A percentile compares a stretch with the other conserved stretches of the same genome.
These are phyloP conservation scores for Aplochiton taeniatus DNA, from an alignment of 2,797 vertebrate species.

Conservation along the genomic window DNA sequence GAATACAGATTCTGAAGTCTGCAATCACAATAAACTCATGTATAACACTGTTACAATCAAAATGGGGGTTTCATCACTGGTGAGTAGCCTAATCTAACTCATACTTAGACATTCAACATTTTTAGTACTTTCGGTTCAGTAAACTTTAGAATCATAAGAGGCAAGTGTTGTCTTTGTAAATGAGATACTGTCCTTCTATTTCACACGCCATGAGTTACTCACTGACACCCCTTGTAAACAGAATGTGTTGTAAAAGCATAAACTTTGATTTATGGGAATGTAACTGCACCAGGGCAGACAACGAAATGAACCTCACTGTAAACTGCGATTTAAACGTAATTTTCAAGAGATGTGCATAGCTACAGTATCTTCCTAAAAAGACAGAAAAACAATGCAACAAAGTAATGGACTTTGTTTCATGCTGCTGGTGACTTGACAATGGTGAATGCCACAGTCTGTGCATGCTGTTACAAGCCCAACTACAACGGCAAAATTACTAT, in stretches of 20 bases:
- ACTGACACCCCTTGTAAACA: not conserved
- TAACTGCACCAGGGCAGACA: too few species aligned
- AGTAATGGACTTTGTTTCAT: not conserved
- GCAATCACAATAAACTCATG: not conserved
- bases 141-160: not conserved
- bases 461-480: conserved; percentile 35
- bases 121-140: not conserved
- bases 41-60: too few species aligned
- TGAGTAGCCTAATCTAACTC: not conserved
- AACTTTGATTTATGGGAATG: conserved; percentile 35
- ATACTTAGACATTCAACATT: not conserved
- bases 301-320: too few species aligned
- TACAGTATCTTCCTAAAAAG: not conserved
- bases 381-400: conserved; percentile 19
- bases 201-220: not conserved
- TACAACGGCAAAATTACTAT: conserved; percentile 56
- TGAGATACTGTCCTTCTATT: not conserved
- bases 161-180: conserved; percentile 6
- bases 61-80: too few species aligned
- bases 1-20: conserved; percentile 10
- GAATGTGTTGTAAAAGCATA: conserved; percentile 9
- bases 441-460: conserved; percentile 22
- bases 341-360: not conserved
- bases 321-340: not conserved
- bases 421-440: too few species aligned